These are phyloP conservation scores for Andrena bicolor DNA, from an alignment of 2,888 invertebrate genomes.

Conservation along the genomic window DNA sequence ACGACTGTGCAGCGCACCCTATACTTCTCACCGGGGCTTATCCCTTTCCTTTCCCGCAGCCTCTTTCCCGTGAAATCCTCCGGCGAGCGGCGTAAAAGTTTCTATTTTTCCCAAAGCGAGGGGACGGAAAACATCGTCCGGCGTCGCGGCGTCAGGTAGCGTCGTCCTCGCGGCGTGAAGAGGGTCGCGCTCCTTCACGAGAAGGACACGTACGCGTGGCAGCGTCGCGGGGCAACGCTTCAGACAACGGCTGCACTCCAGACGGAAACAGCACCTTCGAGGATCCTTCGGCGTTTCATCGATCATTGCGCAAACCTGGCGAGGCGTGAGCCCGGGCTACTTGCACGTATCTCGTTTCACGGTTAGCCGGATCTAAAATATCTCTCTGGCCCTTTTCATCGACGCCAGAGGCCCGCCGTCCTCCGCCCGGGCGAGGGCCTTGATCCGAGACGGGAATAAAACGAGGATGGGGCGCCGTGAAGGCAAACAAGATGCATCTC, in stretches of 20 bases:
- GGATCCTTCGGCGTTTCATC: constrained; percentile 68
- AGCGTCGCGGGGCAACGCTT: constrained; percentile 22
- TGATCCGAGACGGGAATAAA: constrained; percentile 35
- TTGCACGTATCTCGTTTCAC: constrained; percentile 76
- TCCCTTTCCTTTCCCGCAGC: constrained; percentile 34
- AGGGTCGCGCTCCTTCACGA: constrained; percentile 6
- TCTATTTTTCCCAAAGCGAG: constrained; percentile 63
- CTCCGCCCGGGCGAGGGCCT: constrained; percentile 20
- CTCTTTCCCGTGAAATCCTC: constrained; percentile 60
- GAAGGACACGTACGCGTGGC: constrained; percentile 23
- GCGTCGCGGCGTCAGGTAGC: constrained; percentile 8
- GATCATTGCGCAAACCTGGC: constrained; percentile 60
- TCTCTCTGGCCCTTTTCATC: constrained; percentile 60
- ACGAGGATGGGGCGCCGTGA: constrained; percentile 1
- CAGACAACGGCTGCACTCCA: constrained; percentile 18
- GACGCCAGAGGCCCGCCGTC: constrained; percentile 1
- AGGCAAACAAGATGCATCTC: constrained; percentile 54
- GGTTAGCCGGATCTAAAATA: constrained; percentile 73
- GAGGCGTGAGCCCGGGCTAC: constrained; percentile 52
- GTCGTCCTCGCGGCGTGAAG: constrained; percentile 17
- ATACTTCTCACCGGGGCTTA: constrained; percentile 53
- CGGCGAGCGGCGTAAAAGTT: constrained; percentile 58
- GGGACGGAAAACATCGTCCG: constrained; percentile 53
- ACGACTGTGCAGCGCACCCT: constrained; percentile 37
- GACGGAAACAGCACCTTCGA: constrained; percentile 40